A percentile compares a stretch with the other conserved stretches of the same genome.
phyloP scores from a whole-genome alignment of 2,797 vertebrate genomes.

The Hypotaenidia okinawae region DNA sequence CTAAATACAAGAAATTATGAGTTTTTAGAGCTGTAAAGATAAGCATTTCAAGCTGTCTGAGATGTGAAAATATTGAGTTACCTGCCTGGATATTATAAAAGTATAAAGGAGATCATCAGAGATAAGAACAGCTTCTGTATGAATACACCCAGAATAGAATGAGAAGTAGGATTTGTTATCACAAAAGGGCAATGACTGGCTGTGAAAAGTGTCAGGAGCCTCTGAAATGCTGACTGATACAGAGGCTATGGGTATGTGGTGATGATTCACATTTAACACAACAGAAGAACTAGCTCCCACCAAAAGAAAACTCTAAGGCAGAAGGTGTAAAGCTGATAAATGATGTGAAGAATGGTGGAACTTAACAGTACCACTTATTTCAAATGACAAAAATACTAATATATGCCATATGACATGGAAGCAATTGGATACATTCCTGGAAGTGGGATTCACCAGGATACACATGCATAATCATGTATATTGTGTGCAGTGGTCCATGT shows the following conservation, averaged over 20 bases:
- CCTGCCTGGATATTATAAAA: neutral
- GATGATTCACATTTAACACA: neutral
- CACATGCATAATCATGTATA: neutral
- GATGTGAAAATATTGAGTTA: neutral
- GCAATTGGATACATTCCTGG: neutral
- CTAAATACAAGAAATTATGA: neutral
- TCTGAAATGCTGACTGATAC: neutral
- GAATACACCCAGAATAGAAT: neutral
- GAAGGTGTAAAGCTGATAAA: neutral
- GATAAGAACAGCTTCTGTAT: neutral
- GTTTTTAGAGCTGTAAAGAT: neutral
- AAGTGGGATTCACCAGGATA: neutral
- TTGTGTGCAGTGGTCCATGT: fast-evolving
- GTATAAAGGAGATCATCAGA: neutral
- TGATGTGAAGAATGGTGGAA: neutral
- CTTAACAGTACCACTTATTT: neutral
- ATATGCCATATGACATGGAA: neutral
- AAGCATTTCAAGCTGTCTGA: neutral
- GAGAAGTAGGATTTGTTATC: neutral
- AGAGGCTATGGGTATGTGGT: fast-evolving
- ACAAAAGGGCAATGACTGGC: neutral
- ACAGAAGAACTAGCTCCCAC: neutral
- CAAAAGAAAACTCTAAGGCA: neutral
- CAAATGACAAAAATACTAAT: neutral
- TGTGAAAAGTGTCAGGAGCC: neutral